Evolutionary conservation across 2,888 invertebrate genomes (phyloP).

Genomic region (Actias luna): DNA sequence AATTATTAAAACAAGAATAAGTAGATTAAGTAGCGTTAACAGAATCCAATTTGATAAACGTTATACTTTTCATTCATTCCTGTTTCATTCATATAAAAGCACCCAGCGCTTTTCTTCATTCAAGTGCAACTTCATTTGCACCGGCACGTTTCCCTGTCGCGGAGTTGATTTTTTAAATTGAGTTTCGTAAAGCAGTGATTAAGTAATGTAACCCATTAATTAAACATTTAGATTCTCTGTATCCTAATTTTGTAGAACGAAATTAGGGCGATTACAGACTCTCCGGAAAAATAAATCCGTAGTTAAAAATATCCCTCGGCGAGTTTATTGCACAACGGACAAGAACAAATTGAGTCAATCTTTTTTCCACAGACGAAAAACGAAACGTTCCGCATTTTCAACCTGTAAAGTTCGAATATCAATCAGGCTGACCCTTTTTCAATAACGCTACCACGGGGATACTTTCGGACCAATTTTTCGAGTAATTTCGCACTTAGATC

Average conservation of each 20-base stretch:
- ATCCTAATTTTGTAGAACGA: conserved; percentile 57
- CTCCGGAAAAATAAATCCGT: conserved; percentile 67
- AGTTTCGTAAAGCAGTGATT: not conserved
- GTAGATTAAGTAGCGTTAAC: not conserved
- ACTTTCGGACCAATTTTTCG: conserved; percentile 66
- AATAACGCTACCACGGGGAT: conserved; percentile 72
- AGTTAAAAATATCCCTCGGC: conserved; percentile 70
- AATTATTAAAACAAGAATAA: not conserved
- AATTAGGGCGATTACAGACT: conserved; percentile 68
- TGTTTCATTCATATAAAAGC: not conserved
- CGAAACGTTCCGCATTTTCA: conserved; percentile 72
- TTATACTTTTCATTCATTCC: not conserved
- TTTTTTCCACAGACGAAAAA: conserved; percentile 72
- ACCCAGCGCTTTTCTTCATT: not conserved
- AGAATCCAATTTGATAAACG: not conserved
- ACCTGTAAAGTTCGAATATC: conserved; percentile 78
- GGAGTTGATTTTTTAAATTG: not conserved
- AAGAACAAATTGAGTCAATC: conserved; percentile 80
- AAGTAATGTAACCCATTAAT: conserved; percentile 52
- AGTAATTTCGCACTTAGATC: conserved; percentile 67
- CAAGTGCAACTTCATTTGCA: not conserved
- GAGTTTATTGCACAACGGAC: conserved; percentile 77
- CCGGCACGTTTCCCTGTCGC: not conserved
- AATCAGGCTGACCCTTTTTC: conserved; percentile 79
- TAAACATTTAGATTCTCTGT: conserved; percentile 48